Evolutionary conservation across 2,888 invertebrate species (phyloP), one percentile per base, ranked within the genome.

Genomic region (Pseudococcus jackbeardsleyi): DNA sequence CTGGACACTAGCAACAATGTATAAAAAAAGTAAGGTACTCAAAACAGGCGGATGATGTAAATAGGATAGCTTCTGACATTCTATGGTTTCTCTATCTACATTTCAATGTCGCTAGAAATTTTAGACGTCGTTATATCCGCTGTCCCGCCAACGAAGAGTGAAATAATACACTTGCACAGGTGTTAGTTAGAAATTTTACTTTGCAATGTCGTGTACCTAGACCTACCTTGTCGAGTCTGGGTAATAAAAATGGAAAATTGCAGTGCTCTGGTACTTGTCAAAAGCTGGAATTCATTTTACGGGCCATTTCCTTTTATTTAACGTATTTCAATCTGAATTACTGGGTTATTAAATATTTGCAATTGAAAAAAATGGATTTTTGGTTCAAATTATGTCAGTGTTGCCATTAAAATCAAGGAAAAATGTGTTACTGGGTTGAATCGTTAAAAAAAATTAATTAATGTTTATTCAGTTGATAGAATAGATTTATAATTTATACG

Each of bases 131-230:
- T 46, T n/a, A 82, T 82, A 82, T 82, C 79, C 79, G 72, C 17
- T 82, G 9, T 82, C 46, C 79, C 77, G 33, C 46, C 79, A 82
- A 46, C 79, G 46, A 82, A 9, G 46, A 82, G n/a, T 82, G 9
- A 46, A 77, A 19, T 77, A 77, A 77, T 77, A 39, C 39, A 77
- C 77, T 39, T 77, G 39, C 12, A 42, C 77, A 77, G 46, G 46
- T 82, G 79, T 82, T 82, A 15, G 79, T 82, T 46, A 2, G 22
- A 82, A 82, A 82, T 17, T 72, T 72, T 72, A 17, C 72, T 33
- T 72, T 33, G 11, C 22, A 64, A 64, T n/a, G 17, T 59, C 46
- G 12, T 12, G 48, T 50, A 50, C 15, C 11, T 9, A 50, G n/a
- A n/a, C n/a, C n/a, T n/a, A n/a, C n/a, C n/a, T n/a, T n/a, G 64